Evolutionary conservation across 2,113 vertebrate species (phyloP), one percentile per base, ranked within the genome.

Genomic region (Prietella phreatophila): DNA sequence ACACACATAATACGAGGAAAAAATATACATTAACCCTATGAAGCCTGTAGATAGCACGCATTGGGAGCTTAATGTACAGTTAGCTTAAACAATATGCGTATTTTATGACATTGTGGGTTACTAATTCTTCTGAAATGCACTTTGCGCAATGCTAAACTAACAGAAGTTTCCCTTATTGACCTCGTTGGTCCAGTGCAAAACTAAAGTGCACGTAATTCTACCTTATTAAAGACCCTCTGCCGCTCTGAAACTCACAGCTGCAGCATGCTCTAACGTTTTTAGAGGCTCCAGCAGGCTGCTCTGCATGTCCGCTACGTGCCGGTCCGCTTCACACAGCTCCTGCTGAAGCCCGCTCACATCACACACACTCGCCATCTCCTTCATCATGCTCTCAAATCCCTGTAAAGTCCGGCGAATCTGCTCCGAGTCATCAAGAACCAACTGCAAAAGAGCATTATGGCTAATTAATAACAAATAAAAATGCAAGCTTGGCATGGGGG

Each of bases 341-440:
- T 95, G 91, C 89, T 92, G 93, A 9, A 96, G 89, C 17, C 39
- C 55, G 0, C 94, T 93, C 1, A 96, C 95, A 87, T 98, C 96
- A 69, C 96, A 96, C 73, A 98, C 92, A 22, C 93, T n/a, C 0
- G 95, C 94, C 90, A 99, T 94, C 33, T 97, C 97, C 89, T 94
- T 92, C 76, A 99, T 90, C 78, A 97, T 95, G 0, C 93, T 88
- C 53, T 89, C 92, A 87, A 98, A 92, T 11, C 90, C 91, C 76
- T 95, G 95, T 39, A 99, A 93, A 7, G 96, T 93, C 84, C 81
- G 94, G 39, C 96, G 95, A 90, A 97, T 98, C 94, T 97, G 97
- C 10, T 95, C 95, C 0, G 96, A 97, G 91, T 99, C 98, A 78
- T 97, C 95, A 91, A 99, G 90, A 84, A 97, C 97, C 94, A 96